Evolutionary conservation across 2,888 invertebrate genomes (phyloP).

Genomic region (Cheilosia pagana): DNA sequence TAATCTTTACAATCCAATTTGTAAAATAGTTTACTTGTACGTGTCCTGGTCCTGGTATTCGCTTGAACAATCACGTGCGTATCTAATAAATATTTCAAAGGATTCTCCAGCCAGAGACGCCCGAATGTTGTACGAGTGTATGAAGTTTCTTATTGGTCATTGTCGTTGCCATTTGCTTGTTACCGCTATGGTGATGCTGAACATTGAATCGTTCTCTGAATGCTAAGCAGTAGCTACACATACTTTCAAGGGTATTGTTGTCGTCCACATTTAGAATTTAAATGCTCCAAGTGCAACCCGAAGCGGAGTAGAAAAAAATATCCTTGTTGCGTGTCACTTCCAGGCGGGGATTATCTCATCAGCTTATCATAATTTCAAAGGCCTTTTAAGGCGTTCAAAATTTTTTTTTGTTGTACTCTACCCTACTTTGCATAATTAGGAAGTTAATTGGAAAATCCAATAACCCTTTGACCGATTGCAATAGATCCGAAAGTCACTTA

Average conservation of each 20-base stretch:
- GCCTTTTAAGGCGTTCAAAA: too few relatives aligned
- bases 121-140: slow-evolving; percentile 33
- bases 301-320: neutral
- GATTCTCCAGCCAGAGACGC: slow-evolving; percentile 29
- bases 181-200: slow-evolving; percentile 35
- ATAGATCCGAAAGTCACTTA: neutral
- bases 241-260: neutral
- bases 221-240: slow-evolving; percentile 21
- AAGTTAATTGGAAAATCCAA: slow-evolving; percentile 39
- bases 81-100: slow-evolving; percentile 64
- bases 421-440: neutral
- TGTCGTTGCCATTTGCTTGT: slow-evolving; percentile 54
- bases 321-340: neutral
- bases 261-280: neutral
- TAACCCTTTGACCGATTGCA: slow-evolving; percentile 4
- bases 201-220: slow-evolving; percentile 34
- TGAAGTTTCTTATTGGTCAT: slow-evolving; percentile 51
- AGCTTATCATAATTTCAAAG: too few relatives aligned
- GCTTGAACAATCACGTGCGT: slow-evolving; percentile 58
- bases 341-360: neutral
- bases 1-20: slow-evolving; percentile 65
- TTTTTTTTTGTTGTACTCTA: neutral
- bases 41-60: slow-evolving; percentile 45
- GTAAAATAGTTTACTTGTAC: slow-evolving; percentile 61
- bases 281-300: neutral